phyloP scores from a whole-genome alignment of 2,797 vertebrate species.

The Tadarida brasiliensis region DNA sequence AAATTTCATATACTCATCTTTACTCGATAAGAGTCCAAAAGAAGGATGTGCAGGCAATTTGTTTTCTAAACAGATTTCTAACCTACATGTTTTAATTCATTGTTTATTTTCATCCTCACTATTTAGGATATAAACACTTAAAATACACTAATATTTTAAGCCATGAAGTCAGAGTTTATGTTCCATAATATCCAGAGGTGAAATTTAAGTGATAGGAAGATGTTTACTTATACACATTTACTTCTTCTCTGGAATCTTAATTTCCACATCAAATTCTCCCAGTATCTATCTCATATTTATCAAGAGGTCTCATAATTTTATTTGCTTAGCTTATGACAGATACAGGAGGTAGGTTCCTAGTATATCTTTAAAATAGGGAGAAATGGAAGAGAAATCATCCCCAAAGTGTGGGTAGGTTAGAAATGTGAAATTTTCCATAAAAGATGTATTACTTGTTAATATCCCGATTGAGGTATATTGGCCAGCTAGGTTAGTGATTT shows the following conservation, averaged over 20 bases:
- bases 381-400: constrained; percentile 52
- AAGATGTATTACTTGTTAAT: constrained; percentile 6
- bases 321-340: constrained; percentile 54
- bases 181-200: constrained; percentile 29
- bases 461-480: neutral
- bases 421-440: constrained; percentile 11
- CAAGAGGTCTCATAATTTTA: constrained; percentile 14
- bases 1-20: neutral
- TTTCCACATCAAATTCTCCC: neutral
- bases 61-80: constrained; percentile 34
- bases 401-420: neutral
- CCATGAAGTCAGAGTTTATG: constrained; percentile 28
- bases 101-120: constrained; percentile 32
- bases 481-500: neutral
- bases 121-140: constrained; percentile 33
- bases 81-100: constrained; percentile 22
- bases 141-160: constrained; percentile 31
- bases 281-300: neutral
- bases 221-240: neutral
- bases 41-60: neutral
- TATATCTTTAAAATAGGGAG: constrained; percentile 47
- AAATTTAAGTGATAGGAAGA: constrained; percentile 21
- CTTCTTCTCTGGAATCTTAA: constrained; percentile 49
- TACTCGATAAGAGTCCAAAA: constrained; percentile 21
- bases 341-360: neutral